Base-by-base conservation (phyloP, 1,140 invertebrate species). In the Oedothorax gibbosus region DNA sequence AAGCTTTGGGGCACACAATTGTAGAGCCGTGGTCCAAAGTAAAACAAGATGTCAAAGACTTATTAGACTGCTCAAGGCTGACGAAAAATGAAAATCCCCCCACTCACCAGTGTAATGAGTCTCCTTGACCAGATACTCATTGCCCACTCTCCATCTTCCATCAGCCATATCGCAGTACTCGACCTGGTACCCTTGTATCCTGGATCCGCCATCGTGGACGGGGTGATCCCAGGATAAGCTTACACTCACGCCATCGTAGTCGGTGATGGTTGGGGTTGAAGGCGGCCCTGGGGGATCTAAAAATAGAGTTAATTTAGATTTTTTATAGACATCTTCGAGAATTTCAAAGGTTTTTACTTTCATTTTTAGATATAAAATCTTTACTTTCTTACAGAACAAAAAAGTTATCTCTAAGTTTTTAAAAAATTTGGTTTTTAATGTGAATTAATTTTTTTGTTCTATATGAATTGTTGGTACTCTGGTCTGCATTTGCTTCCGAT, bases 191-290 rank as follows among this genome's bases (percentile, higher is more conserved):
- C 97, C 97, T 91, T 98, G 96, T 87, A 99, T 97, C 79, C 97
- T 95, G 1, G 97, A 95, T 18, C 98, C 98, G 82, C 98, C 98
- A 91, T 99, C 98, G 77, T 94, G 95, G 15, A 93, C 90, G n/a
- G 98, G 98, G 84, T 94, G 91, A 85, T 96, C 94, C 98, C 98
- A 99, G 0, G 93, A 91, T 2, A 98, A 91, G 7, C 94, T 94
- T 6, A 96, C 95, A 53, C 93, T 91, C 65, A 90, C 80, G 7
- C 93, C 93, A 88, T 98, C 95, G 93, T 95, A 95, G 87, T 98
- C 96, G 65, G 93, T 92, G 14, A 97, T 93, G 68, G 94, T 92
- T 7, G 96, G 95, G 87, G 93, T 92, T 76, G 95, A 94, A 53
- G 96, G 96, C 84, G 92, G 89, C 87, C 92, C 92, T n/a, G 93